Percentiles rank a stretch among this genome's conserved stretches.
Conservation (phyloP, 2,888 invertebrate species). For the Tillus elongatus region DNA sequence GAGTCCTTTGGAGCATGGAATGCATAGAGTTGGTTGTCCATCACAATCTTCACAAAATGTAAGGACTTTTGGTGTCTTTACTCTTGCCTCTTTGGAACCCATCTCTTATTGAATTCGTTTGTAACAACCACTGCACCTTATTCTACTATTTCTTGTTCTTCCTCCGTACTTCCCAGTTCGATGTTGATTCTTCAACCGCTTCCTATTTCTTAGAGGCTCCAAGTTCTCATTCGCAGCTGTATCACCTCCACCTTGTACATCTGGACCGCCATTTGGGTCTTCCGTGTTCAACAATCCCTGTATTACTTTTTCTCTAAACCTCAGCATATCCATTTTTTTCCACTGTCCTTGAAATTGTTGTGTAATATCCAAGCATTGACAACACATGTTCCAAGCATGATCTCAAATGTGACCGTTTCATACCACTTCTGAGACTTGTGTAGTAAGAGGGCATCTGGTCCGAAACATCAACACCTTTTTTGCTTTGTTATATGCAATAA, state of each 20-base stretch:
- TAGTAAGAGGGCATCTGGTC: no score
- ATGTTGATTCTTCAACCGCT: conserved; percentile 12
- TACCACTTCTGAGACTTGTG: no score
- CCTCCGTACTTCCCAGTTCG: conserved; percentile 7
- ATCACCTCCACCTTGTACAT: conserved; percentile 1
- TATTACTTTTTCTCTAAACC: neutral
- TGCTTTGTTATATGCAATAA: no score
- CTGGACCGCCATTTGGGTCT: neutral
- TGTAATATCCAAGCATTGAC: no score
- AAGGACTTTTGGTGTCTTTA: conserved; percentile 12
- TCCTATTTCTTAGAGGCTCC: conserved; percentile 9
- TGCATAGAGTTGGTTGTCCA: no score
- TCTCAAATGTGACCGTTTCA: no score
- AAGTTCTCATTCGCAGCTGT: conserved; percentile 2
- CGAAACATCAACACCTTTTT: no score
- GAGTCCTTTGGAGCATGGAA: no score
- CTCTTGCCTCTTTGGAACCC: conserved; percentile 13
- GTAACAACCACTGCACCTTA: conserved; percentile 1
- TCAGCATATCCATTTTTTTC: neutral
- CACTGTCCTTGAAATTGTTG: no score
- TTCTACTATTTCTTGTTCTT: neutral
- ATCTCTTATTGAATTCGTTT: conserved; percentile 9
- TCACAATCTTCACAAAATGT: conserved; percentile 12
- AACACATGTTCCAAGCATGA: no score
- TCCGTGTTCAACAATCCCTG: no score